Percentiles rank a stretch among this genome's conserved stretches.
These are phyloP conservation scores for Acanthiza pusilla DNA, from an alignment of 2,797 vertebrate species.

Conservation along the genomic window DNA sequence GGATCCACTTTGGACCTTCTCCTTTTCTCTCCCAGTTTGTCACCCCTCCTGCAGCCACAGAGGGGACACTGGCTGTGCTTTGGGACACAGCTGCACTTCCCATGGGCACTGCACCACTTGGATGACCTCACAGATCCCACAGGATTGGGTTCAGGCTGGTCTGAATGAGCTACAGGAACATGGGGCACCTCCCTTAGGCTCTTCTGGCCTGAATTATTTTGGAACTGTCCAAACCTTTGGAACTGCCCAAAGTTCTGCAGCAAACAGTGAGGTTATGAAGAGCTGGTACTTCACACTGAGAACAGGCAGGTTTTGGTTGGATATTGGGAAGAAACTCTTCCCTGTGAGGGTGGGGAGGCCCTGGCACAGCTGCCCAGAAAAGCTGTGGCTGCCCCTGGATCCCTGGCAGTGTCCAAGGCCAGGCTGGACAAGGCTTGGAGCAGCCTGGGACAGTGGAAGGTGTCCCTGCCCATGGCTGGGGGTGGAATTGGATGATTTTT, in stretches of 20 bases:
- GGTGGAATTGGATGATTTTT: neutral
- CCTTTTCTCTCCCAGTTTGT: neutral
- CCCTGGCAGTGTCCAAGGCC: neutral
- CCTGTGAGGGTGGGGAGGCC: fast-evolving
- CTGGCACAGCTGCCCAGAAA: neutral
- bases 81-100: neutral
- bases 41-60: neutral
- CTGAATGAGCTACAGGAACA: neutral
- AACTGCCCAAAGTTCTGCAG: neutral
- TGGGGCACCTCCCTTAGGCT: neutral
- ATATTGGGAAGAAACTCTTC: neutral
- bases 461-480: neutral
- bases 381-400: neutral
- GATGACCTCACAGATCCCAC: neutral
- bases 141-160: neutral
- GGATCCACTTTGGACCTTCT: neutral
- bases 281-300: neutral
- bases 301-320: neutral
- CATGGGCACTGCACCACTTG: neutral
- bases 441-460: fast-evolving
- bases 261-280: neutral
- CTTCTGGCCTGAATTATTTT: neutral
- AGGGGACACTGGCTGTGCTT: neutral
- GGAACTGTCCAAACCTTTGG: neutral
- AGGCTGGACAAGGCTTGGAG: fast-evolving